Evolutionary conservation across 2,113 vertebrate genomes (phyloP).

Genomic region (Scortum barcoo): DNA sequence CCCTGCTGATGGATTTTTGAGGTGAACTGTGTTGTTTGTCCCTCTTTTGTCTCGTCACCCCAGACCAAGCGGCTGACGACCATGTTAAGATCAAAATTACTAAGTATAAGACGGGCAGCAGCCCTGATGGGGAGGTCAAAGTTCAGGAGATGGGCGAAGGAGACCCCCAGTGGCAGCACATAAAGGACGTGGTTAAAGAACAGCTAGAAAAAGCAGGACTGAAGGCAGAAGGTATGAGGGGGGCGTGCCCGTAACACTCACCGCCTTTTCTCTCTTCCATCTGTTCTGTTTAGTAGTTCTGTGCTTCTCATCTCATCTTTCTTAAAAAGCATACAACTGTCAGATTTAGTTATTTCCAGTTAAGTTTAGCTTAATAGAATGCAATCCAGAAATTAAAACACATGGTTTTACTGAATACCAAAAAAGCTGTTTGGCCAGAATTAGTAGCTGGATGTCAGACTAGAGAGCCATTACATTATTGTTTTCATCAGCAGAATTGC

Average conservation of each 20-base stretch:
- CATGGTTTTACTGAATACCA: not conserved
- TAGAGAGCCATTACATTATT: not conserved
- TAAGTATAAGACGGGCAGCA: conserved; percentile 88
- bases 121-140: conserved; percentile 88
- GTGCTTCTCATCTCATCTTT: conserved; percentile 42
- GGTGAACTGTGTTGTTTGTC: conserved; percentile 78
- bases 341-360: conserved; percentile 1
- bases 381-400: not conserved
- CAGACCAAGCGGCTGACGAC: conserved; percentile 89
- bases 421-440: not conserved
- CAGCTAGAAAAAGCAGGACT: conserved; percentile 97
- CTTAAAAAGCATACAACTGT: conserved; percentile 20
- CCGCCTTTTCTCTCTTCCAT: conserved; percentile 67
- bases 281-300: conserved; percentile 43
- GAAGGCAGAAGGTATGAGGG: conserved; percentile 92
- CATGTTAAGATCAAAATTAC: conserved; percentile 94
- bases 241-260: conserved; percentile 60
- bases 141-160: conserved; percentile 91
- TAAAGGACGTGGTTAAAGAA: conserved; percentile 95
- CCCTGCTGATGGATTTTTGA: conserved; percentile 61
- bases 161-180: conserved; percentile 92
- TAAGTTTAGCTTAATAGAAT: not conserved
- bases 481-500: not conserved
- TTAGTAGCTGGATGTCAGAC: not conserved
- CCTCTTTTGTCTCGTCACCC: conserved; percentile 83